Percentiles rank a stretch among this genome's conserved stretches.
These are phyloP conservation scores for Caenorhabditis japonica DNA, from an alignment of 2,888 invertebrate genomes.

Conservation along the genomic window DNA sequence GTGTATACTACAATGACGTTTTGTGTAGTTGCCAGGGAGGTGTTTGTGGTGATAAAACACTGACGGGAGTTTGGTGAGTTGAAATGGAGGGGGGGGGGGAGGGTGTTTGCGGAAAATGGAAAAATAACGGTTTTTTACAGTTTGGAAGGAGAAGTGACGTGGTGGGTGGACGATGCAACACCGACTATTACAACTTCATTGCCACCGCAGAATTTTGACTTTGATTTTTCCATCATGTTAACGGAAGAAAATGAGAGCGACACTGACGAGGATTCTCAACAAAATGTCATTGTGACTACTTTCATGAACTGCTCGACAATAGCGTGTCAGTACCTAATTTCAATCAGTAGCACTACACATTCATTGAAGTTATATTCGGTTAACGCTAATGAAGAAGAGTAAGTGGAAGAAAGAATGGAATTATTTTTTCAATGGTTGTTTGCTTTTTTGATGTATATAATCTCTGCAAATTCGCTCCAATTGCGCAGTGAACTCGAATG, in stretches of 20 bases:
- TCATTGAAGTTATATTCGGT: no score
- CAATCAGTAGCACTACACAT: slow-evolving; percentile 4
- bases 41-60: not conserved
- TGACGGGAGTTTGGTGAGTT: not conserved
- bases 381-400: slow-evolving; percentile 5
- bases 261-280: not conserved
- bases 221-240: slow-evolving; percentile 5
- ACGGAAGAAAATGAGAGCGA: not conserved
- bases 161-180: no score
- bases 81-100: no score
- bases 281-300: slow-evolving; percentile 13
- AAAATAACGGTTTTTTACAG: no score
- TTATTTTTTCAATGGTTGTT: no score
- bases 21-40: slow-evolving; percentile 20
- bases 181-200: not conserved
- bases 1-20: not conserved
- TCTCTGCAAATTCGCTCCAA: no score
- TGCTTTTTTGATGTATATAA: no score
- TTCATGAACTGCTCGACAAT: slow-evolving; percentile 11
- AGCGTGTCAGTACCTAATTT: not conserved
- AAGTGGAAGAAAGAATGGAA: no score
- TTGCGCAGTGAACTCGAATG: no score
- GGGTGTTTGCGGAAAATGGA: not conserved
- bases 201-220: not conserved
- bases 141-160: no score